Evolutionary conservation across 2,797 vertebrate genomes (phyloP).

Genomic region (Gallirallus australis): DNA sequence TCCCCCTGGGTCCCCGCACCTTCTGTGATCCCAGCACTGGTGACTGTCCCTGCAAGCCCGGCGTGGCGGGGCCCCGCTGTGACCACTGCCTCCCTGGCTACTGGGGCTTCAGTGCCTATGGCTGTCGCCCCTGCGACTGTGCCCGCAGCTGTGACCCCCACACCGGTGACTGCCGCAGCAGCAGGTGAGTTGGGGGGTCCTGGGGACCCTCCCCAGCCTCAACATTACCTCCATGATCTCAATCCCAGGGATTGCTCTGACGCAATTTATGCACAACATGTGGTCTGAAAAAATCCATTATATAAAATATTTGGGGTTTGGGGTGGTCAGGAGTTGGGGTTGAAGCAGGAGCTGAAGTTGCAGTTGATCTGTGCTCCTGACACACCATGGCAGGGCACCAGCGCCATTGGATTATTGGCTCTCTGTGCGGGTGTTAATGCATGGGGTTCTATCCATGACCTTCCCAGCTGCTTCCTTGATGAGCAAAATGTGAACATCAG

Average conservation of each 20-base stretch:
- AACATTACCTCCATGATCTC: fast-evolving
- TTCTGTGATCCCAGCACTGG: slow-evolving; percentile 91
- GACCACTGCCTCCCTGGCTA: slow-evolving; percentile 94
- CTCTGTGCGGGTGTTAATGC: not conserved
- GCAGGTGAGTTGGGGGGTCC: slow-evolving; percentile 78
- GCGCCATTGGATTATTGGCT: fast-evolving
- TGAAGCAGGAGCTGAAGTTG: not conserved
- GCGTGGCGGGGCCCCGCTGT: slow-evolving; percentile 88
- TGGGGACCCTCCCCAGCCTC: fast-evolving
- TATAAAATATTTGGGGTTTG: not conserved
- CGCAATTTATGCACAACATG: fast-evolving
- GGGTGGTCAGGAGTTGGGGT: not conserved
- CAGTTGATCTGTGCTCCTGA: not conserved
- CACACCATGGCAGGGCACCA: fast-evolving
- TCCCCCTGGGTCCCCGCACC: slow-evolving; percentile 76
- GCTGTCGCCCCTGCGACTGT: slow-evolving; percentile 93
- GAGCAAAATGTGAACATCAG: not conserved
- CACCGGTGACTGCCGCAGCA: slow-evolving; percentile 88
- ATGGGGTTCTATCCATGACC: fast-evolving
- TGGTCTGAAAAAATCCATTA: not conserved
- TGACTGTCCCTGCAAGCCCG: slow-evolving; percentile 94
- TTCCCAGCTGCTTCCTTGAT: not conserved
- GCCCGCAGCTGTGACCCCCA: slow-evolving; percentile 90
- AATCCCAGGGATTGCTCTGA: fast-evolving
- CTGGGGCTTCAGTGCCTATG: slow-evolving; percentile 93